These are phyloP conservation scores for Spongilla lacustris DNA, from an alignment of 37 sponge, comb jelly and placozoan genomes.

Conservation along the genomic window DNA sequence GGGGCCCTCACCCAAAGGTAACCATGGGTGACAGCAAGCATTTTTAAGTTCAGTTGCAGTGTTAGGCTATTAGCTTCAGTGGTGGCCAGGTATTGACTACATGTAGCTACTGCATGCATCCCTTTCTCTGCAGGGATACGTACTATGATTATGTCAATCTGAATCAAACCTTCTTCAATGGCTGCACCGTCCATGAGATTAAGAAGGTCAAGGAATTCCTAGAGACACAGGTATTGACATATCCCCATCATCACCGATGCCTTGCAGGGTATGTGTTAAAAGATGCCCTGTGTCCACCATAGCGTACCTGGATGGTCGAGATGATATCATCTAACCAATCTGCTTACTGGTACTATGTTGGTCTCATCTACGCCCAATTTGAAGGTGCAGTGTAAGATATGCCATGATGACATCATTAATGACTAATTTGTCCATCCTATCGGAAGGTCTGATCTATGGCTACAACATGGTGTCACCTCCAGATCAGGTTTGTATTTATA, in stretches of 20 bases:
- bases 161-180: slow-evolving; percentile 14
- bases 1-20: slow-evolving; percentile 58
- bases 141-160: slow-evolving; percentile 29
- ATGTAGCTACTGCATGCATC: too few species aligned
- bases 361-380: slow-evolving; percentile 41
- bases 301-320: slow-evolving; percentile 47
- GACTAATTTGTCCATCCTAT: background rate
- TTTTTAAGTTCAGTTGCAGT: too few species aligned
- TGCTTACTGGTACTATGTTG: slow-evolving; percentile 49
- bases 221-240: slow-evolving; percentile 13
- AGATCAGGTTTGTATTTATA: slow-evolving; percentile 5
- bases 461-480: slow-evolving; percentile 2
- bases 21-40: background rate
- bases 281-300: too few species aligned
- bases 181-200: slow-evolving; percentile 1
- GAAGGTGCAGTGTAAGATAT: slow-evolving; percentile 5
- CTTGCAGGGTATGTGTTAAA: too few species aligned
- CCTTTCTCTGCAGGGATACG: slow-evolving; percentile 7
- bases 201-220: slow-evolving; percentile 33
- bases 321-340: slow-evolving; percentile 22
- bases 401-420: too few species aligned
- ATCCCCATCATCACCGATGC: background rate
- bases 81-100: too few species aligned
- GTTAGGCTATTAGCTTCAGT: too few species aligned
- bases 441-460: slow-evolving; percentile 9